phyloP scores from a whole-genome alignment of 2,113 vertebrate species.

The Cnemophilus loriae region DNA sequence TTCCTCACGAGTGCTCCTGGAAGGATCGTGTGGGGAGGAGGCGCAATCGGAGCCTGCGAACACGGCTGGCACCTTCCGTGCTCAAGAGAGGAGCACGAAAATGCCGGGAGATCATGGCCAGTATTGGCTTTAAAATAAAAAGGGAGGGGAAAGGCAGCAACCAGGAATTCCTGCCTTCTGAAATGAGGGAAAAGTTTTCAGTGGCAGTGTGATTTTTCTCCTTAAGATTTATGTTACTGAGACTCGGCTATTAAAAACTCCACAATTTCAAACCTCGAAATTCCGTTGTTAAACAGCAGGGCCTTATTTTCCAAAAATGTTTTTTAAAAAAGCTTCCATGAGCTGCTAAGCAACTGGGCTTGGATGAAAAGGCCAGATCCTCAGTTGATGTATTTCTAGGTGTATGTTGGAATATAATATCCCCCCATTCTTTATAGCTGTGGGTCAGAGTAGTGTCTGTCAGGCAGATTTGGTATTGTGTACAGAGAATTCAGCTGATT shows the following conservation, averaged over 20 bases:
- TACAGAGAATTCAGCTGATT: not conserved
- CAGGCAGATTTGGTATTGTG: not conserved
- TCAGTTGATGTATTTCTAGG: not conserved
- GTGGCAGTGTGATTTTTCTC: not conserved
- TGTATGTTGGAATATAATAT: not conserved
- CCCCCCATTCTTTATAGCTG: not conserved
- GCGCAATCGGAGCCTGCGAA: rapidly evolving
- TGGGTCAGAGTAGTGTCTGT: not conserved
- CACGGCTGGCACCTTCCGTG: not conserved
- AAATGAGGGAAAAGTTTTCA: not conserved
- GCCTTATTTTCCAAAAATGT: constrained; percentile 26
- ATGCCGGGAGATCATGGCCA: not conserved
- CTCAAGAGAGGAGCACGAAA: not conserved
- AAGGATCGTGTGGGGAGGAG: not conserved
- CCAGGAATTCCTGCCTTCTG: not conserved
- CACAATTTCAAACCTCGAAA: not conserved
- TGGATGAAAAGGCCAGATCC: not conserved
- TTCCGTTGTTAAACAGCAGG: not conserved
- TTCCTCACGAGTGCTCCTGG: not conserved
- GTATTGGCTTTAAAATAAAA: not conserved
- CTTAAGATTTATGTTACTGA: not conserved
- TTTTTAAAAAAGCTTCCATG: not conserved
- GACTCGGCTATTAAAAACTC: not conserved
- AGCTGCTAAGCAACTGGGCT: constrained; percentile 65
- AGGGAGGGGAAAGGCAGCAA: not conserved